These are phyloP conservation scores for Falco berigora DNA, from an alignment of 2,797 vertebrate genomes.

Conservation along the genomic window DNA sequence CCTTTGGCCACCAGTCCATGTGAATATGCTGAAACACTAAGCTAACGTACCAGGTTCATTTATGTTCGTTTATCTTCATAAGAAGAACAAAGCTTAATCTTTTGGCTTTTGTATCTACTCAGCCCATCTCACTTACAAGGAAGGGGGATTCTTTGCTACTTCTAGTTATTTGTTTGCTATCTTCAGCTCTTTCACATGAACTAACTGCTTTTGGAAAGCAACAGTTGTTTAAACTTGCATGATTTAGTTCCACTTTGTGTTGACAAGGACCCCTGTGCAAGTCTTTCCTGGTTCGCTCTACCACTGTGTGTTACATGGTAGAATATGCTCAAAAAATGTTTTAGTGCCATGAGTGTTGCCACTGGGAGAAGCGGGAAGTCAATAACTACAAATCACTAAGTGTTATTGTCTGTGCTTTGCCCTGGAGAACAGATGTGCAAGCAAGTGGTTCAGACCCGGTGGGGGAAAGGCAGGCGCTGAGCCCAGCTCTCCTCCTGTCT, in stretches of 20 bases:
- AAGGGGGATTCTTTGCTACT: not conserved
- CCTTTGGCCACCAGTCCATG: not conserved
- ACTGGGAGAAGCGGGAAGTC: not conserved
- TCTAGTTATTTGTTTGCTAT: not conserved
- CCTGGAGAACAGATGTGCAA: not conserved
- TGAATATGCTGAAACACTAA: not conserved
- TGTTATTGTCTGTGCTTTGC: not conserved
- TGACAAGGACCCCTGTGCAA: not conserved
- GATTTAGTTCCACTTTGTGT: not conserved
- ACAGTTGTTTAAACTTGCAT: not conserved
- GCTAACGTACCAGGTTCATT: too few relatives aligned
- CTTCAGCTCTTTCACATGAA: not conserved
- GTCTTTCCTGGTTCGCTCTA: not conserved
- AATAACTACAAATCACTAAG: not conserved
- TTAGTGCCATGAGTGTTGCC: not conserved
- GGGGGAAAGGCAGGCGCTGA: not conserved
- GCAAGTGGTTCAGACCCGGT: not conserved
- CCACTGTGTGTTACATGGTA: not conserved
- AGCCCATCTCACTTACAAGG: not conserved
- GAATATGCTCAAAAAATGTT: not conserved
- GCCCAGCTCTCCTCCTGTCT: not conserved
- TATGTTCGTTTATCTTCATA: not conserved
- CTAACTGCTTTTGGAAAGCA: not conserved
- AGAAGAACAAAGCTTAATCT: not conserved
- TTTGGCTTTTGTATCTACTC: not conserved